A percentile compares a stretch with the other conserved stretches of the same genome.
phyloP scores from a whole-genome alignment of 2,113 vertebrate species.

The Sitta europaea region DNA sequence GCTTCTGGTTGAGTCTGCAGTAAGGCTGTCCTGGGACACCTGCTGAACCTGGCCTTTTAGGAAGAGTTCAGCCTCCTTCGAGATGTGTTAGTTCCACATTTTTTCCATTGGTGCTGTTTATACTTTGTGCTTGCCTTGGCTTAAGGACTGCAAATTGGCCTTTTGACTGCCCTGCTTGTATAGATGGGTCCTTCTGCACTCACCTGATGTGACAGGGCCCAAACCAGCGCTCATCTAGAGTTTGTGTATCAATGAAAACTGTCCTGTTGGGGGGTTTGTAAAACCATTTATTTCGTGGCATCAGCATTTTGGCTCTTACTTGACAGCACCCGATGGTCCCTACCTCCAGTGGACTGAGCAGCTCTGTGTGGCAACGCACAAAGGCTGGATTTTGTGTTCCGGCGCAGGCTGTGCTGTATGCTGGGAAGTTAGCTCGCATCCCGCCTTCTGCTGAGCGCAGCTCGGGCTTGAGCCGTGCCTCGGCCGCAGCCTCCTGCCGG shows the following conservation, averaged over 20 bases:
- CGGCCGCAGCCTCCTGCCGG: neutral
- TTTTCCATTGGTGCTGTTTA: neutral
- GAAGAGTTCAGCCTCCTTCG: neutral
- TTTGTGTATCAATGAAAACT: neutral
- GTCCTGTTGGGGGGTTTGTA: neutral
- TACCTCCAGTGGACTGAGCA: neutral
- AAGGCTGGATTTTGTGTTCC: neutral
- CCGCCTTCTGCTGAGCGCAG: neutral
- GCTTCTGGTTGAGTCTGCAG: neutral
- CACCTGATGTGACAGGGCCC: fast-evolving
- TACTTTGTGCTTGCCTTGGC: neutral
- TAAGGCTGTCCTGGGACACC: neutral
- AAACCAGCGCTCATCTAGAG: fast-evolving
- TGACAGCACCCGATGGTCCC: neutral
- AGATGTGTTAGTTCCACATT: neutral
- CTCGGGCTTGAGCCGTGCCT: neutral
- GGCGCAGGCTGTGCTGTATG: fast-evolving
- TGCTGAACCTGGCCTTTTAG: neutral
- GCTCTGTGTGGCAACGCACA: neutral
- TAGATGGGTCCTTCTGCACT: neutral
- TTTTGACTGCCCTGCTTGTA: fast-evolving
- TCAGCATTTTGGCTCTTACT: neutral
- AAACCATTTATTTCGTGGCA: neutral
- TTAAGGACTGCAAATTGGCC: neutral
- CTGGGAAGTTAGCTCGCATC: neutral